A percentile compares a stretch with the other conserved stretches of the same genome.
phyloP scores from a whole-genome alignment of 2,797 vertebrate species.

The Eurystomus glaucurus region DNA sequence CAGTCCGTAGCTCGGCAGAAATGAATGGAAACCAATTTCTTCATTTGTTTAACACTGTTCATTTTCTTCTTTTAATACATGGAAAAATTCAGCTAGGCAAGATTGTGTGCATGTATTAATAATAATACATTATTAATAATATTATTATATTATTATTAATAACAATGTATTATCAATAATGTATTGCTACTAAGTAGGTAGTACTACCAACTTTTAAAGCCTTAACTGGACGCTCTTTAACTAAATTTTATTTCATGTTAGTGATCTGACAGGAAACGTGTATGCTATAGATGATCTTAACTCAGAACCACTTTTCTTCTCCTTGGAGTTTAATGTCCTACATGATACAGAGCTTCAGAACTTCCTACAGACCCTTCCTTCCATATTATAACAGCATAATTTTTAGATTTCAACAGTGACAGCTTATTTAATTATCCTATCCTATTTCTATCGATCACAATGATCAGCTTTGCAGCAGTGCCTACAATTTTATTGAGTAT shows the following conservation, averaged over 20 bases:
- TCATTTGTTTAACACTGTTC: background rate
- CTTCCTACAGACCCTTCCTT: background rate
- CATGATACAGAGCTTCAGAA: background rate
- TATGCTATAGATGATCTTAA: background rate
- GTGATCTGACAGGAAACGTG: background rate
- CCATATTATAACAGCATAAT: background rate
- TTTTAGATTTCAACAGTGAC: background rate
- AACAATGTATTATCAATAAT: background rate
- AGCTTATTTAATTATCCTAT: background rate
- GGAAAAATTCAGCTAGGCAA: background rate
- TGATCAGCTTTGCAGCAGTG: constrained; percentile 63
- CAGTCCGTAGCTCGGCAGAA: background rate
- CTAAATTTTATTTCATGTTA: background rate
- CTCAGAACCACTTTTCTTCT: background rate
- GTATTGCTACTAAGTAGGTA: background rate
- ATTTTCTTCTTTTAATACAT: background rate
- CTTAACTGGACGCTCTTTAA: background rate
- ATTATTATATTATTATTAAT: background rate
- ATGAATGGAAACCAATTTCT: background rate
- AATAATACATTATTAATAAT: background rate
- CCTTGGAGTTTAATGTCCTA: background rate
- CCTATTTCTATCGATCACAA: background rate
- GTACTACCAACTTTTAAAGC: background rate
- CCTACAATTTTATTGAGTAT: constrained; percentile 60
- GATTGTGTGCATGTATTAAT: background rate